Evolutionary conservation across 2,113 vertebrate species (phyloP), one percentile per base, ranked within the genome.

Genomic region (Alces alces): DNA sequence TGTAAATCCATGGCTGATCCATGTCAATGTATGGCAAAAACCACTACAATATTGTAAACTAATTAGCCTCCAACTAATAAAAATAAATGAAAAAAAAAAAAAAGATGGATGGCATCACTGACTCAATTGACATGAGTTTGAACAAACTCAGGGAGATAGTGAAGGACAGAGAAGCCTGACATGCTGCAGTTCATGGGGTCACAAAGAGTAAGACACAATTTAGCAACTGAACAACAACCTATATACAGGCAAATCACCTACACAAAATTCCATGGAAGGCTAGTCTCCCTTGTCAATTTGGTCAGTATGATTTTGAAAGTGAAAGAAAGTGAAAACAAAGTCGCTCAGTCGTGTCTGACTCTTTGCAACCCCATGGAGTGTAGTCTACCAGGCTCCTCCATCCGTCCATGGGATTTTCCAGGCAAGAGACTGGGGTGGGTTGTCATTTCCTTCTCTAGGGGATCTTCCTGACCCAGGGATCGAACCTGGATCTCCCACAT

Each of bases 301-400:
- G 3, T 76, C 70, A 14, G 70, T 27, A 70, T 23, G 9, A 70
- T 70, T 70, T 70, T 39, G 19, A 70, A 70, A 39, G 66, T 70
- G 64, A 66, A n/a, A 66, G 16, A 66, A 66, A 66, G 33, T 70
- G 66, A 70, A 70, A 23, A 2, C 12, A 5, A 70, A 70, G n/a
- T 39, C 2, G 0, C 10, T 70, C 66, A 36, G n/a, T 23, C 9
- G 1, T 70, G n/a, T 12, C 66, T 1, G 1, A 39, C n/a, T 12
- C 19, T 36, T 70, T 39, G 36, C 19, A 1, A 39, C 19, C n/a
- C 10, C n/a, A 39, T 23, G 19, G 19, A 70, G 6, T 70, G 66
- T 39, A 70, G 66, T n/a, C 66, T 39, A 70, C 19, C 66, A 70
- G 66, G 19, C n/a, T 70, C n/a, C 64, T 21, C 9, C n/a, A 70